phyloP scores from a whole-genome alignment of 2,113 vertebrate species.

The Fulmarus glacialis region DNA sequence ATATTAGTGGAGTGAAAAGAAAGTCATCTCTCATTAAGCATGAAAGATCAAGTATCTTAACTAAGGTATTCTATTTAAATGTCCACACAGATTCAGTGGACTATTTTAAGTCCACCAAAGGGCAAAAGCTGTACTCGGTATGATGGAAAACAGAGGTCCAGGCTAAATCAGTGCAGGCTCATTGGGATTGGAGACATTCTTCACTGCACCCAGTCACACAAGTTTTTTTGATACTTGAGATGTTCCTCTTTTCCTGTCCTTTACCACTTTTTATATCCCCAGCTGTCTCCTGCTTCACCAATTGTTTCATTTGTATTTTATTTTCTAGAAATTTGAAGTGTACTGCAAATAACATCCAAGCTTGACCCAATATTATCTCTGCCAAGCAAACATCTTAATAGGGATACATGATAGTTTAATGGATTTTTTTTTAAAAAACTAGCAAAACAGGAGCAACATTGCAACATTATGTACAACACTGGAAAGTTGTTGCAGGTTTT shows the following conservation, averaged over 20 bases:
- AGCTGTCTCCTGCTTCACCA: background rate
- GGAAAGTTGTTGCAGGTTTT: background rate
- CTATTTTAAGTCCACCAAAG: background rate
- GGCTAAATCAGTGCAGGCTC: background rate
- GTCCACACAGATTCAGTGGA: background rate
- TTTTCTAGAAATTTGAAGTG: background rate
- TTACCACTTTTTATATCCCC: background rate
- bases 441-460: background rate
- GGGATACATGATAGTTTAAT: background rate
- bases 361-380: background rate
- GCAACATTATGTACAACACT: background rate
- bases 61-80: background rate
- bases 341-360: background rate
- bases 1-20: background rate
- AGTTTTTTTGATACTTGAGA: background rate
- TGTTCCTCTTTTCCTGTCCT: background rate
- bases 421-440: background rate
- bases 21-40: background rate
- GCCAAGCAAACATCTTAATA: background rate
- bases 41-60: background rate
- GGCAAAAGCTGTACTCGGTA: background rate
- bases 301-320: background rate
- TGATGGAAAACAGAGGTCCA: background rate
- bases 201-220: background rate
- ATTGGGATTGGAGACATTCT: background rate